Evolutionary conservation across 2,888 invertebrate genomes (phyloP).

Genomic region (Cantharis lateralis): DNA sequence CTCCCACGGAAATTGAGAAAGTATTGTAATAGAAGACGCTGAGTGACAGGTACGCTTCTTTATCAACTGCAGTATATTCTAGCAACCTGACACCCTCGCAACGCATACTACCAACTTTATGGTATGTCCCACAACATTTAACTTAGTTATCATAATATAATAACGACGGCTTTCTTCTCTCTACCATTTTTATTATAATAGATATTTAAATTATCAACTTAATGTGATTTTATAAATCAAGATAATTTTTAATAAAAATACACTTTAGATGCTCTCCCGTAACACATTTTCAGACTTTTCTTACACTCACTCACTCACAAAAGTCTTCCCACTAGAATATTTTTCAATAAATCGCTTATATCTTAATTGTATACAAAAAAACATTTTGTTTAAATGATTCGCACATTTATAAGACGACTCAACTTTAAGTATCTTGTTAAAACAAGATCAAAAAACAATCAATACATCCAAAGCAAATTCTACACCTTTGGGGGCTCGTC

Average conservation of each 20-base stretch:
- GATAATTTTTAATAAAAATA: neutral
- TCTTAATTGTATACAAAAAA: no score
- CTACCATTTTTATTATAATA: neutral
- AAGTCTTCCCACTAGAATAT: no score
- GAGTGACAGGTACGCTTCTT: slow-evolving; percentile 56
- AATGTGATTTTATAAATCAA: neutral
- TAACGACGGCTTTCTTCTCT: neutral
- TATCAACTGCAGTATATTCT: slow-evolving; percentile 55
- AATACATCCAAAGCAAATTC: no score
- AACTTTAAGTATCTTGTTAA: no score
- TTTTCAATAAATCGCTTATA: no score
- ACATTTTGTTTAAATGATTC: no score
- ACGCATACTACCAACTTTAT: slow-evolving; percentile 49
- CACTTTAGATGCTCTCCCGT: no score
- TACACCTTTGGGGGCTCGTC: no score
- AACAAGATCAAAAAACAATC: no score
- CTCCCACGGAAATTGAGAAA: slow-evolving; percentile 56
- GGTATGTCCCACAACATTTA: slow-evolving; percentile 39
- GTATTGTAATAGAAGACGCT: slow-evolving; percentile 54
- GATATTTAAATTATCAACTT: neutral
- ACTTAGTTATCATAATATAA: neutral
- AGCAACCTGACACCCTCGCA: slow-evolving; percentile 48
- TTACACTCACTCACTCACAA: no score
- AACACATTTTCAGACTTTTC: no score
- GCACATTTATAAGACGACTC: no score